Evolutionary conservation across 2,888 invertebrate species (phyloP), one percentile per base, ranked within the genome.

Genomic region (Osedax fenrisi): DNA sequence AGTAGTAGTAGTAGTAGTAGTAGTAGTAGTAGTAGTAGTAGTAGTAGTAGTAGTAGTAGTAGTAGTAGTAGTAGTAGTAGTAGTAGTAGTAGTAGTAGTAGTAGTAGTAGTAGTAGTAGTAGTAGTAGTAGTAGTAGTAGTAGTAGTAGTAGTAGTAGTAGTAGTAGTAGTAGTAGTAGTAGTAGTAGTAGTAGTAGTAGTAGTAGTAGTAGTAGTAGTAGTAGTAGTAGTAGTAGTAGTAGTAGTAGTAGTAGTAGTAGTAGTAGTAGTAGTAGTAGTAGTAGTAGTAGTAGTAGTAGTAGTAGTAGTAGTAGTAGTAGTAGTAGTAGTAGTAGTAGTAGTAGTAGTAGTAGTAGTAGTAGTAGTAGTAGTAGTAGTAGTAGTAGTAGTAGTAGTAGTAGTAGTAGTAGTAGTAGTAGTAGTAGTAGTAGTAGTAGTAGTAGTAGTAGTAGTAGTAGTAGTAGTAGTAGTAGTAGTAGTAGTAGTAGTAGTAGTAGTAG

Each of bases 1-100:
- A 3, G 3, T 61, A 61, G 61, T 61, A 61, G 61, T 61, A 3
- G 61, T 61, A 61, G 61, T 61, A 61, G 61, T 61, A 61, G 61
- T 61, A 61, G 61, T 61, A 61, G 61, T 61, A 61, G 61, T 61
- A 61, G 61, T 61, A 61, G 61, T 61, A 61, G 61, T 61, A 61
- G 61, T 61, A 61, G 61, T 61, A 61, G 61, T 61, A 61, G 61
- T 61, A 61, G 3, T 61, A 61, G 61, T 61, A 61, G 61, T 61
- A 3, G 61, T 61, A 61, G 61, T 61, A 61, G 61, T 61, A 61
- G 61, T 61, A 61, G 61, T 61, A 61, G 61, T 2, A 61, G 61
- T 61, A 61, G 61, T 61, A 61, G 61, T 61, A 1, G 61, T 61
- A 3, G 61, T 61, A 1, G 61, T 61, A 61, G 61, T 61, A 61